phyloP scores from a whole-genome alignment of 2,888 invertebrate genomes.

The Clitarchus hookeri region DNA sequence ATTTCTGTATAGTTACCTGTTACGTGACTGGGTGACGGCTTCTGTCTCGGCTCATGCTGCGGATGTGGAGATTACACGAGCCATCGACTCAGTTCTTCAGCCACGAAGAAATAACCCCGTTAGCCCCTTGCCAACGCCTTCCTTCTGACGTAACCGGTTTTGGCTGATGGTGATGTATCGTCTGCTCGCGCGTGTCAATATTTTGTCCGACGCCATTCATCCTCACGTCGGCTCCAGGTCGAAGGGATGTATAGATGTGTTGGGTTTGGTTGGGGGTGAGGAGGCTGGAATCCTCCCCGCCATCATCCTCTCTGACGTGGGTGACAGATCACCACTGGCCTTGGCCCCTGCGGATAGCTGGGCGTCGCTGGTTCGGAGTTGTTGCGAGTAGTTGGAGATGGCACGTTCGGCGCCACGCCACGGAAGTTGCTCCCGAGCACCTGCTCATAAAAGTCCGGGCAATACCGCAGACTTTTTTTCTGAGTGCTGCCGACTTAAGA shows the following conservation, averaged over 20 bases:
- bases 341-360: neutral
- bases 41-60: no score
- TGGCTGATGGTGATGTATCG: neutral
- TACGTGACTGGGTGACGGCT: no score
- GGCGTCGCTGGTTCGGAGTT: neutral
- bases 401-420: neutral
- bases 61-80: no score
- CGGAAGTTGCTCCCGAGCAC: no score
- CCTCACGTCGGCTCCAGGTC: neutral
- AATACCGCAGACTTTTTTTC: no score
- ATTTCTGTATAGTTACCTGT: no score
- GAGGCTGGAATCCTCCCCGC: neutral
- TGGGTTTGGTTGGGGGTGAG: neutral
- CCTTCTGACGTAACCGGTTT: neutral
- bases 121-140: neutral
- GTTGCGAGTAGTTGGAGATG: neutral
- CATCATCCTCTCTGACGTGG: neutral
- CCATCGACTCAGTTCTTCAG: no score
- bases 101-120: neutral
- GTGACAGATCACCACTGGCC: neutral
- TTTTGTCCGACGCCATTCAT: constrained; percentile 2
- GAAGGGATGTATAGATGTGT: neutral
- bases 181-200: neutral
- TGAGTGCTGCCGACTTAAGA: no score
- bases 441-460: no score